Conservation (phyloP, 2,113 vertebrate species). For the Zonotrichia leucophrys region DNA sequence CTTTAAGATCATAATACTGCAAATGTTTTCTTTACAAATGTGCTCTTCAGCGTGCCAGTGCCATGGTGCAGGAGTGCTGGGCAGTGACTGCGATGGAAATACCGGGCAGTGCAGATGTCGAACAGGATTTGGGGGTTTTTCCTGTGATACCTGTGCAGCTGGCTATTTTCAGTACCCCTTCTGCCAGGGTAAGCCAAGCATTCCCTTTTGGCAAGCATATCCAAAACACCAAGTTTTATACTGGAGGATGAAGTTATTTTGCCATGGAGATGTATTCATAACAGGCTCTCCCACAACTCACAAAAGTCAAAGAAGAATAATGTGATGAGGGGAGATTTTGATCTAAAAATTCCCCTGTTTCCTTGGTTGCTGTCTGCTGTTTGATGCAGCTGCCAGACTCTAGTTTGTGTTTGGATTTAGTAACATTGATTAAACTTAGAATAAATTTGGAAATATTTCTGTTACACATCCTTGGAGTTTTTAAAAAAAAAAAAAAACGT, state of each 20-base stretch:
- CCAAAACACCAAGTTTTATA: not conserved
- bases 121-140: slow-evolving; percentile 42
- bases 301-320: not conserved
- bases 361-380: not conserved
- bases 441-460: not conserved
- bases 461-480: not conserved
- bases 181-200: slow-evolving; percentile 54
- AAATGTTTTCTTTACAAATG: slow-evolving; percentile 5
- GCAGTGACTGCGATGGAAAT: not conserved
- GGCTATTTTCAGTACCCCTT: slow-evolving; percentile 62
- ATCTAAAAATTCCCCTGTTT: not conserved
- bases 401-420: not conserved
- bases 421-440: not conserved
- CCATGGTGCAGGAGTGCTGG: not conserved
- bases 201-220: not conserved
- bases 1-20: not conserved
- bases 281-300: not conserved
- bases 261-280: not conserved
- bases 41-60: slow-evolving; percentile 27
- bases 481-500: not conserved
- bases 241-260: not conserved
- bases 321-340: not conserved
- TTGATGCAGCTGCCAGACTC: not conserved
- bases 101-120: slow-evolving; percentile 48
- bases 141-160: slow-evolving; percentile 44